phyloP scores from a whole-genome alignment of 2,797 vertebrate genomes.

The Myoxocephalus aenaeus region DNA sequence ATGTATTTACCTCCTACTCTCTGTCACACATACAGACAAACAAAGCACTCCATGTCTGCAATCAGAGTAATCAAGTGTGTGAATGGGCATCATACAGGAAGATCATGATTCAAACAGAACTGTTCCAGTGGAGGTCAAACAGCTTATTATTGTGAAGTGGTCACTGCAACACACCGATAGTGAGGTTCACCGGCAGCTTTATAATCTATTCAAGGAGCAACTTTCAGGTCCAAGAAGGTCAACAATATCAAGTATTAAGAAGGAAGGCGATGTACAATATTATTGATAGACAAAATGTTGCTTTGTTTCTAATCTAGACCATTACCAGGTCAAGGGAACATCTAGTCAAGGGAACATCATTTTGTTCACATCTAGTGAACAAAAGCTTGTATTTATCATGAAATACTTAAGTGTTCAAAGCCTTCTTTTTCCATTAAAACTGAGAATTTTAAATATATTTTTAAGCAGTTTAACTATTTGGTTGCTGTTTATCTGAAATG shows the following conservation, averaged over 20 bases:
- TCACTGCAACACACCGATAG: constrained; percentile 20
- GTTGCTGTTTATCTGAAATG: background rate
- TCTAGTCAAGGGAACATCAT: background rate
- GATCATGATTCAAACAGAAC: constrained; percentile 73
- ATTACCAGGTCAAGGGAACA: background rate
- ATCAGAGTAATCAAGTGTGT: constrained; percentile 76
- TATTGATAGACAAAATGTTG: background rate
- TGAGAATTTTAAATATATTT: background rate
- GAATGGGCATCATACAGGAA: constrained; percentile 72
- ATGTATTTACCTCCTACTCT: constrained; percentile 68
- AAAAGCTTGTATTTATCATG: background rate
- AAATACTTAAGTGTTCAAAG: background rate
- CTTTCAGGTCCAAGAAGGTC: background rate
- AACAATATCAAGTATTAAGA: constrained; percentile 2
- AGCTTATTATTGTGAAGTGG: constrained; percentile 66
- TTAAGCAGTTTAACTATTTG: background rate
- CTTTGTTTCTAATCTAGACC: background rate
- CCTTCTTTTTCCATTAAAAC: background rate
- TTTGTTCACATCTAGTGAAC: too few species aligned
- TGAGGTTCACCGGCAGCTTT: constrained; percentile 14
- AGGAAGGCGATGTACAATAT: background rate
- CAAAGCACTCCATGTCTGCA: constrained; percentile 72
- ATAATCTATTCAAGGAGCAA: constrained; percentile 4
- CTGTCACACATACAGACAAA: constrained; percentile 66
- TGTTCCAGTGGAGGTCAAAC: constrained; percentile 75